Evolutionary conservation across 1,140 invertebrate species (phyloP).

Genomic region (Meteorus sp.): DNA sequence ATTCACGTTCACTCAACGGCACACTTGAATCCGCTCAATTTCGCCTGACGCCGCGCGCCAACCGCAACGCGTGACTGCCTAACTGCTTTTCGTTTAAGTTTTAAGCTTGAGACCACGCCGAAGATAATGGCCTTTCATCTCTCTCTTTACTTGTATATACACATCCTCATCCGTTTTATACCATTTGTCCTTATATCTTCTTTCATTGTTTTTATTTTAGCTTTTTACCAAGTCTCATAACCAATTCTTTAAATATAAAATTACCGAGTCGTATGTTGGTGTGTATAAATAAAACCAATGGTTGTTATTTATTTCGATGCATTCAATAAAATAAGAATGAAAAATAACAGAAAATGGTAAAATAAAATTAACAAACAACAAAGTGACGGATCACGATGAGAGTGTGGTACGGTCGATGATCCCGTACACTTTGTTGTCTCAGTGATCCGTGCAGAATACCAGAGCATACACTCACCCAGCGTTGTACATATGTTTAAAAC

Average conservation of each 20-base stretch:
- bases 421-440: too few species aligned
- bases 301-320: too few species aligned
- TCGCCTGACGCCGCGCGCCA: conserved; percentile 31
- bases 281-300: too few species aligned
- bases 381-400: conserved; percentile 6
- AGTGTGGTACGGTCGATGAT: conserved; percentile 21
- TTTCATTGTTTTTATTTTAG: conserved; percentile 1
- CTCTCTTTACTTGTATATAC: neutral
- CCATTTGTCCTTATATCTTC: neutral
- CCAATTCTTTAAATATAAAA: neutral
- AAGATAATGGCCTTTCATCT: conserved; percentile 20
- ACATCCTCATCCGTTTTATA: conserved; percentile 1
- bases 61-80: conserved; percentile 48
- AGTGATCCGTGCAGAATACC: conserved; percentile 26
- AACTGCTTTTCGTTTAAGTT: conserved; percentile 50
- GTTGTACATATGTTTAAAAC: neutral
- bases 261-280: neutral
- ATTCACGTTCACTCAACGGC: conserved; percentile 17
- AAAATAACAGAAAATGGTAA: neutral
- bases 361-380: too few species aligned
- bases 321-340: neutral
- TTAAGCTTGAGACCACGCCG: conserved; percentile 33
- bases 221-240: neutral
- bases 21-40: conserved; percentile 41
- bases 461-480: conserved; percentile 26